phyloP scores from a whole-genome alignment of 2,113 vertebrate species.

The Phodopus roborovskii region DNA sequence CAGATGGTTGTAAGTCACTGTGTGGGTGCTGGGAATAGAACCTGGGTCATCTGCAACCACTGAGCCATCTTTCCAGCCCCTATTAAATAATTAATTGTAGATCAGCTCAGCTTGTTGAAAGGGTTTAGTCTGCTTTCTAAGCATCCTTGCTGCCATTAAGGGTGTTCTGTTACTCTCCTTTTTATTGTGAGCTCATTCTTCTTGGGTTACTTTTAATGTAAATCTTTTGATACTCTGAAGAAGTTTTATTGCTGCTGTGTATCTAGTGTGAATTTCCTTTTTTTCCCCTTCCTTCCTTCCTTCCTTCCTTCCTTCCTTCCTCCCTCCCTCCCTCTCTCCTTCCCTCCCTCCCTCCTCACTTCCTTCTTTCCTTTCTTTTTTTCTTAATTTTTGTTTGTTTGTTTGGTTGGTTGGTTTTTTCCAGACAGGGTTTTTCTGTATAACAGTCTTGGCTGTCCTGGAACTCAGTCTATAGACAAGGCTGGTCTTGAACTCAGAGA shows the following conservation, averaged over 20 bases:
- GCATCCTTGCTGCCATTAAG: not conserved
- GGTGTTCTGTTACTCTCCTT: not conserved
- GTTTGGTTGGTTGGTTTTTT: no score
- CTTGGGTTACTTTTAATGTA: not conserved
- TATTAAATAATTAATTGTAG: not conserved
- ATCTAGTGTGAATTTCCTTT: not conserved
- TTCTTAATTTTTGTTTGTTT: no score
- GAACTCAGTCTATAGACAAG: no score
- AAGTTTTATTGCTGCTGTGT: not conserved
- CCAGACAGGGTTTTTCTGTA: no score
- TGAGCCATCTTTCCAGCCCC: not conserved
- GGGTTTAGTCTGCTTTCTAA: not conserved
- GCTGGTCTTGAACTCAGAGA: no score
- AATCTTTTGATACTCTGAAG: not conserved
- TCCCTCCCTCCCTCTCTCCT: no score
- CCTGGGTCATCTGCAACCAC: not conserved
- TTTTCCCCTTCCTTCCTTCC: no score
- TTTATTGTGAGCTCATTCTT: not conserved
- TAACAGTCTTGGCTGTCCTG: no score
- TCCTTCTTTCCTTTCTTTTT: no score
- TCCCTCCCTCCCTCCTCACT: no score
- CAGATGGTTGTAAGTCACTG: not conserved
- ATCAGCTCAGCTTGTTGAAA: not conserved
- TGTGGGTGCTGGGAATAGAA: not conserved
- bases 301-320: no score